These are phyloP conservation scores for Pitangus sulphuratus DNA, from an alignment of 2,797 vertebrate species.

Conservation along the genomic window DNA sequence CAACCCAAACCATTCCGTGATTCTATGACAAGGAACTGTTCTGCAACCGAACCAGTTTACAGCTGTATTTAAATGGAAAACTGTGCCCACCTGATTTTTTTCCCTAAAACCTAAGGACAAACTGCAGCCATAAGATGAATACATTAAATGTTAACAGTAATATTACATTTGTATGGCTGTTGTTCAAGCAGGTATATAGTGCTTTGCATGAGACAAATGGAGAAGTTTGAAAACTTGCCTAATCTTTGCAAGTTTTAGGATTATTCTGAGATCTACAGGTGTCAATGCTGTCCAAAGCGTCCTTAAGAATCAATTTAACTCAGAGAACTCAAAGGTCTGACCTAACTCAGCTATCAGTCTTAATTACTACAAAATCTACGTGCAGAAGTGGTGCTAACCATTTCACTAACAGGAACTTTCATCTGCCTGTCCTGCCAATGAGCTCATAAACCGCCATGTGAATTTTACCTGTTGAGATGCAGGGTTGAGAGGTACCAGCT, in stretches of 20 bases:
- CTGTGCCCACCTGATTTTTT: background rate
- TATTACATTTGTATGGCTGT: background rate
- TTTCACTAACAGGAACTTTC: background rate
- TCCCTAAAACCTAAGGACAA: background rate
- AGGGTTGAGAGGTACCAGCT: constrained; percentile 83
- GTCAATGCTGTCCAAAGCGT: background rate
- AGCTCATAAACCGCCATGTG: background rate
- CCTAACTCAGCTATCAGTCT: background rate
- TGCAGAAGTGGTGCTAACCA: background rate
- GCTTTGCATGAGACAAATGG: background rate
- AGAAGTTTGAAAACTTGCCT: background rate
- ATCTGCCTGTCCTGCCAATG: background rate
- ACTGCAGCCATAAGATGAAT: background rate
- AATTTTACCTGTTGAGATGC: constrained; percentile 84
- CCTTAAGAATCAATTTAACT: background rate
- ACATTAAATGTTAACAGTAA: background rate
- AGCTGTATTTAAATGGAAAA: background rate
- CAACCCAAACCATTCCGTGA: background rate
- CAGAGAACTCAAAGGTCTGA: background rate
- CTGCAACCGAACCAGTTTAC: background rate
- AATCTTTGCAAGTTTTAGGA: background rate
- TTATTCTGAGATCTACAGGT: background rate
- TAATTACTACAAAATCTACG: background rate
- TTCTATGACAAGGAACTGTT: background rate
- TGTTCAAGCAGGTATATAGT: background rate